Base-by-base conservation (phyloP, 2,888 invertebrate species). In the Acronicta psi region DNA sequence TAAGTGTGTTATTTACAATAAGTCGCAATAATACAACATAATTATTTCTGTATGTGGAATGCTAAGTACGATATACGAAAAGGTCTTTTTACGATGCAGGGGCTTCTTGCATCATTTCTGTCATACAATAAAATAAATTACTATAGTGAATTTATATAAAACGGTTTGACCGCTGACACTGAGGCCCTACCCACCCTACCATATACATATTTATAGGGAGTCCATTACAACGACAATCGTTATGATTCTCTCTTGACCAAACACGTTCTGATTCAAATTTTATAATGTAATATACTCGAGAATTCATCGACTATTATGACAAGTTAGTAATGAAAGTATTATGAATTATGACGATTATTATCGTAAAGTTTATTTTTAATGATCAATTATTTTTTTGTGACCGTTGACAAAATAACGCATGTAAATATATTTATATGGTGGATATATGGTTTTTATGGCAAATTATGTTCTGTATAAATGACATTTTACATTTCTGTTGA, bases 261-360 rank as follows among this genome's bases (percentile, higher is more conserved):
- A 81, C 80, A 77, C 75, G 77, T 81, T 83, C 78, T 67, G 70
- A 84, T 75, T 77, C 80, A 79, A 81, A 81, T 82, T 81, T 83
- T 80, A 84, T 80, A 72, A 72, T 76, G 67, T 69, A 82, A 80
- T 84, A 83, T 77, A 79, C 67, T 84, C 51, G 63, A 69, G 65
- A 83, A 80, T 80, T 80, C 79, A 81, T 80, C 61, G 77, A 46
- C 73, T 83, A 77, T 82, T 84, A 80, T 83, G 85, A 83, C 85
- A 84, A 80, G 47, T 63, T 41, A 16, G 73, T 79, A 78, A 83
- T 82, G 77, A 81, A 79, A 79, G 72, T 73, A 75, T 77, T 78
- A 72, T 81, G 83, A 85, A 69, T 83, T 83, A 84, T 82, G 69
- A 54, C 65, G 63, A 63, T 29, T 56, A 76, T 66, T 53, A 77